These are phyloP conservation scores for Psilanteris sp. DNA, from an alignment of 1,140 invertebrate species.

Conservation along the genomic window DNA sequence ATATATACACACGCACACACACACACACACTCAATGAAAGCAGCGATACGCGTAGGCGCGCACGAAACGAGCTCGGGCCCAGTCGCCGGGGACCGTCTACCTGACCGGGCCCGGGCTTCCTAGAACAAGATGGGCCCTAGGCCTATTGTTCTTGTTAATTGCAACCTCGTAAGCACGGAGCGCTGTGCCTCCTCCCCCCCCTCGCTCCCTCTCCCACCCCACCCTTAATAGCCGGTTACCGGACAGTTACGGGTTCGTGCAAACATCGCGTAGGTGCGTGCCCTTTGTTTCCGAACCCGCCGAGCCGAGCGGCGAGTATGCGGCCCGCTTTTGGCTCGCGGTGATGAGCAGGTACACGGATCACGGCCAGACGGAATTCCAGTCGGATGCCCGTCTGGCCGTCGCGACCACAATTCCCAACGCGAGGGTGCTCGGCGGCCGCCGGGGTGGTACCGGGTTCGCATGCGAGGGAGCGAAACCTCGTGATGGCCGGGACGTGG, in stretches of 20 bases:
- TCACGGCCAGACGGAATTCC: slow-evolving; percentile 36
- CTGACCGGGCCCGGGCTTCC: slow-evolving; percentile 51
- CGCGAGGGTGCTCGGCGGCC: no score
- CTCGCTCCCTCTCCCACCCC: slow-evolving; percentile 37
- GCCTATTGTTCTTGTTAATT: slow-evolving; percentile 66
- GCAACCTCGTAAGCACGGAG: slow-evolving; percentile 55
- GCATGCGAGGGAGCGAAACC: no score
- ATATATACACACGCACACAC: no score
- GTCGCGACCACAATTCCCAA: slow-evolving; percentile 27
- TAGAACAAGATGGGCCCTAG: slow-evolving; percentile 48
- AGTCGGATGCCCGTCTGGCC: slow-evolving; percentile 1
- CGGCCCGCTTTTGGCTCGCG: slow-evolving; percentile 9
- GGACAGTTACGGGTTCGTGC: slow-evolving; percentile 53
- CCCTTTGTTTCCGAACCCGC: slow-evolving; percentile 66
- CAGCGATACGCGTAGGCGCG: no score
- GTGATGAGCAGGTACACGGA: slow-evolving; percentile 55
- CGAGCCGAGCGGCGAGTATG: slow-evolving; percentile 56
- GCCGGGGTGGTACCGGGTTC: no score
- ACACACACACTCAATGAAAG: no score
- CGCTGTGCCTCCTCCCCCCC: no score
- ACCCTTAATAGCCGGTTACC: slow-evolving; percentile 62
- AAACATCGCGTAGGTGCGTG: slow-evolving; percentile 56
- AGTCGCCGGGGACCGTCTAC: slow-evolving; percentile 39
- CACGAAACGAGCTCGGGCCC: no score
- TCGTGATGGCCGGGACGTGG: no score